Base-by-base conservation (phyloP, 2,888 invertebrate species). In the Epsilonema sp. region DNA sequence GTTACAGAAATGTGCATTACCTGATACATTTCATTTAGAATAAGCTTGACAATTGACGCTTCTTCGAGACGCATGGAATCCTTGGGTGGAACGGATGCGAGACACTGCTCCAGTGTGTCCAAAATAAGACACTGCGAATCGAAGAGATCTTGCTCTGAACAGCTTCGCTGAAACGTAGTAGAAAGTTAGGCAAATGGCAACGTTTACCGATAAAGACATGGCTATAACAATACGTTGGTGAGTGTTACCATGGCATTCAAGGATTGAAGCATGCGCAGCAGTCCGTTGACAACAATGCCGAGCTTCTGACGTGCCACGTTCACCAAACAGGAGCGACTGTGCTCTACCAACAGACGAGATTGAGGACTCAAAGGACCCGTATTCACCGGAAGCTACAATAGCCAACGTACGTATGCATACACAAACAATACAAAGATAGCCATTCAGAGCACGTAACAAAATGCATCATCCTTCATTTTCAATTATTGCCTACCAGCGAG, bases 261-360 rank as follows among this genome's bases (percentile, higher is more conserved):
- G 38, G 60, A 62, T 67, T 90, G 87, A 50, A 94, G 73, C 66
- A 89, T 89, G 71, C 86, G 90, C 3, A 92, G 90, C 49, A 94
- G 77, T 36, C 89, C 89, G 52, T 85, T 82, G 59, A 94, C 85
- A 52, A 94, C 90, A 51, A 90, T 73, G 0, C 87, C 85, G 70
- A 94, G 94, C 53, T 87, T 79, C 67, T 85, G 82, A 47, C 81
- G 76, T 56, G 89, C 87, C 60, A 94, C 90, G 70, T 87, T 83
- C 53, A 94, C 87, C 49, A 94, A 75, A 65, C 89, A 89, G 55
- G 82, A 82, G 68, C 89, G 86, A 68, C 87, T 83, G 67, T 90
- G 87, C 66, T 92, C 90, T 62, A 90, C 85, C 68, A 86, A 90
- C 65, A 86, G 77, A 45, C 84, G 78, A 31, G 86, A 83, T 69